Evolutionary conservation across 1,140 invertebrate genomes (phyloP), one percentile per base, ranked within the genome.

Genomic region (Zaprionus ghesquierei): DNA sequence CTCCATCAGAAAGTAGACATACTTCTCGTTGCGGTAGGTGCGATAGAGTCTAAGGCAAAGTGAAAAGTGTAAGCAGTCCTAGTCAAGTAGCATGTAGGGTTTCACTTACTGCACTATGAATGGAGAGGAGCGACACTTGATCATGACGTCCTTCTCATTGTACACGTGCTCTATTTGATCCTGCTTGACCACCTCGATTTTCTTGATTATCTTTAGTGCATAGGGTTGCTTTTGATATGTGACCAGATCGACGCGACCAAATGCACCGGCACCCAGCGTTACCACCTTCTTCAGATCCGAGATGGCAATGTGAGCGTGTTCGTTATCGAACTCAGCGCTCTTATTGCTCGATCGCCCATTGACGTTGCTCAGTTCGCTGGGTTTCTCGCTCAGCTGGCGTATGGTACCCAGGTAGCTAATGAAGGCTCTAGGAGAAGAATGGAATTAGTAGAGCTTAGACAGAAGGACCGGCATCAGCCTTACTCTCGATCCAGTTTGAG

Each of bases 1-100:
- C 93, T 99, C 99, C 95, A 99, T 96, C 35, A 99, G 92, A 93
- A 99, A 98, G 92, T 99, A 99, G 5, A 99, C 95, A 92, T 98
- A 99, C 91, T 99, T 99, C 51, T 94, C 94, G 92, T 99, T 98
- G 91, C 97, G 97, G 92, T 97, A 99, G 2, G 98, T 99, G 69
- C 95, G 96, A 92, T 97, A 99, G 54, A 99, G 93, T 86, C 97
- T 98, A 10, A 20, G 22, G 0, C 1, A n/a, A n/a, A 15, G 35
- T 41, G 35, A 2, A 15, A 0, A 6, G n/a, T 15, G 44, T 2
- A 8, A 13, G 15, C 4, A 38, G 29, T 49, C 4, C 27, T 18
- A 46, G 6, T 22, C 18, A 12, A 20, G 2, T 49, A 46, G 18
- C 41, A 27, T 41, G n/a, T 13, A 15, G 18, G n/a, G n/a, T 10